phyloP scores from a whole-genome alignment of 1,140 invertebrate genomes.

The Lepidurus couesii region DNA sequence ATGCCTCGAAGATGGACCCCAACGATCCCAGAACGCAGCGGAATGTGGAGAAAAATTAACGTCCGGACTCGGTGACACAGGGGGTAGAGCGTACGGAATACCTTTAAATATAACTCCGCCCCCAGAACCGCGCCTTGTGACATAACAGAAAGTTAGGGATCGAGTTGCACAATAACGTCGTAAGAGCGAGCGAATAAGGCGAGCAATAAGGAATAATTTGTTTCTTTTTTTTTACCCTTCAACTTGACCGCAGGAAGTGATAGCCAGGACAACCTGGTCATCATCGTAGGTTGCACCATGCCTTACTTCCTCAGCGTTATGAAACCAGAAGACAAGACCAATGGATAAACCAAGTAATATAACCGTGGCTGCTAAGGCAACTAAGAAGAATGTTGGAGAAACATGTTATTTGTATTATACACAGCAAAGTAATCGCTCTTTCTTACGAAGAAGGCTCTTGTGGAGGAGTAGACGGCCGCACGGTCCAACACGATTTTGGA shows the following conservation, averaged over 20 bases:
- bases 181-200: too few species aligned
- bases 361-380: neutral
- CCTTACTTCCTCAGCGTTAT: neutral
- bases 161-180: too few species aligned
- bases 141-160: constrained; percentile 39
- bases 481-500: neutral
- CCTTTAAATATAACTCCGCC: constrained; percentile 72
- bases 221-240: constrained; percentile 55
- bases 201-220: neutral
- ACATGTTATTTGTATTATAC: neutral
- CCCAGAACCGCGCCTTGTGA: constrained; percentile 58
- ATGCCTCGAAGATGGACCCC: constrained; percentile 61
- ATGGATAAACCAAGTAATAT: neutral
- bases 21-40: constrained; percentile 50
- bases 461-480: neutral
- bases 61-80: constrained; percentile 44
- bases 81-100: constrained; percentile 78
- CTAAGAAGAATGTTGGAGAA: neutral
- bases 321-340: constrained; percentile 3
- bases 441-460: constrained; percentile 9
- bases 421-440: neutral
- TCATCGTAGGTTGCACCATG: neutral
- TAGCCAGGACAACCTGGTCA: constrained; percentile 45
- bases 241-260: constrained; percentile 69
- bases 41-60: neutral